Conservation (phyloP, 2,113 vertebrate genomes). For the Nibea coibor region DNA sequence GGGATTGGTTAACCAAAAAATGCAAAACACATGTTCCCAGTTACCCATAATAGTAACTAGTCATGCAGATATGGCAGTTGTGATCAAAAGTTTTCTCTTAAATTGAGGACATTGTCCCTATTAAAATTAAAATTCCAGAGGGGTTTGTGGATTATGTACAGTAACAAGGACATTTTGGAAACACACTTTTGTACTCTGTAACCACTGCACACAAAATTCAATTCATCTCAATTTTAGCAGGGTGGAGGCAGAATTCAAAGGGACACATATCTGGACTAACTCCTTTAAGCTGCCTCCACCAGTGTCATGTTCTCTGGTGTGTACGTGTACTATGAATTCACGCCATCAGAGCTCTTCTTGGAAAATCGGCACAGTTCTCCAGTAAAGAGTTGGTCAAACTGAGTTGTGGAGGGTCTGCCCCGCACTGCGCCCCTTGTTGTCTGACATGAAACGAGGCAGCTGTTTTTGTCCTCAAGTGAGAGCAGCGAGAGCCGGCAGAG, state of each 20-base stretch:
- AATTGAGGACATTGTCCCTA: constrained; percentile 37
- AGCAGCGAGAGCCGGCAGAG: constrained; percentile 60
- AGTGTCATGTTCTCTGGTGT: not conserved
- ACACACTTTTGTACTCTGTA: not conserved
- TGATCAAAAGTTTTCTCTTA: constrained; percentile 32
- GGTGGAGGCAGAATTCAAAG: not conserved
- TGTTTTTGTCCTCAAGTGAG: constrained; percentile 75
- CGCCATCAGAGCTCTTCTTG: not conserved
- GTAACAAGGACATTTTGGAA: constrained; percentile 13
- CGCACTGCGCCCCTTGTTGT: constrained; percentile 45
- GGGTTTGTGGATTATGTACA: constrained; percentile 28
- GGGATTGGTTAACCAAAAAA: not conserved
- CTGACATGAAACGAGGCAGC: constrained; percentile 69
- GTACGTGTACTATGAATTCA: not conserved
- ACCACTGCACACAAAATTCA: not conserved
- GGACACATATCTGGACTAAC: not conserved
- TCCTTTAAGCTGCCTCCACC: not conserved
- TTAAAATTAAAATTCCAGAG: constrained; percentile 55
- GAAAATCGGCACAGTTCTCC: not conserved
- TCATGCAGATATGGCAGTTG: constrained; percentile 22
- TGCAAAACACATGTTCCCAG: constrained; percentile 8
- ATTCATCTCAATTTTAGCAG: not conserved
- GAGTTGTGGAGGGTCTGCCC: not conserved
- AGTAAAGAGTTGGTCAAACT: not conserved
- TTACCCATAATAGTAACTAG: constrained; percentile 14